phyloP scores from a whole-genome alignment of 1,140 invertebrate species.

The Seison nebaliae region DNA sequence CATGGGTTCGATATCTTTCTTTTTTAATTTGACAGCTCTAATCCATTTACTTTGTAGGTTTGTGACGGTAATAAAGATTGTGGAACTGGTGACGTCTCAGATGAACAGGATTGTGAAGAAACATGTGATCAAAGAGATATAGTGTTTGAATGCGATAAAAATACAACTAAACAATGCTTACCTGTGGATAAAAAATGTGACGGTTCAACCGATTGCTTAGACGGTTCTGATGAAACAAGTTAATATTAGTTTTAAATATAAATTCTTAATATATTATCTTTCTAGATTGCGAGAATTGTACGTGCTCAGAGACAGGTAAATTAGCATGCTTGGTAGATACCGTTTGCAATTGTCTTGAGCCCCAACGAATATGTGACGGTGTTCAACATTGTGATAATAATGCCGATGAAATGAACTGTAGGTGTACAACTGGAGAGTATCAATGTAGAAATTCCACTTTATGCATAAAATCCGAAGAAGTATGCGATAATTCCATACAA shows the following conservation, averaged over 20 bases:
- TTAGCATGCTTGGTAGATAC: no score
- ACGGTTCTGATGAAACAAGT: constrained; percentile 13
- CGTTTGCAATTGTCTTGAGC: no score
- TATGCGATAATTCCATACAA: constrained; percentile 18
- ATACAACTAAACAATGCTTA: not conserved
- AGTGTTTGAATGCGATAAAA: constrained; percentile 1
- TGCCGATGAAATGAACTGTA: constrained; percentile 2
- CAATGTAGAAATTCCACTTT: constrained; percentile 1
- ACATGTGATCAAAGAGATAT: no score
- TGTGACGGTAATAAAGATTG: constrained; percentile 11
- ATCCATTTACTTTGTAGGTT: no score
- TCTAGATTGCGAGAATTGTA: no score
- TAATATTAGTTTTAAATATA: no score
- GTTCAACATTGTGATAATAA: not conserved
- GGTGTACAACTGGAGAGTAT: constrained; percentile 5
- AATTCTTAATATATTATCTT: no score
- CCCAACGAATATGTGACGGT: no score
- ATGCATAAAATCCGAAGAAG: constrained; percentile 17
- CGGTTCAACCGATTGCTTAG: constrained; percentile 14
- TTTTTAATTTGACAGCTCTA: no score
- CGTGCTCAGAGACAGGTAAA: no score
- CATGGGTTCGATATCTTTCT: no score
- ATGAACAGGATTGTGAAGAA: constrained; percentile 10
- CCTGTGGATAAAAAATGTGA: constrained; percentile 9
- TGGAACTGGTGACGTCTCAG: constrained; percentile 3